These are phyloP conservation scores for Malacosoma neustria DNA, from an alignment of 2,888 invertebrate species.

Conservation along the genomic window DNA sequence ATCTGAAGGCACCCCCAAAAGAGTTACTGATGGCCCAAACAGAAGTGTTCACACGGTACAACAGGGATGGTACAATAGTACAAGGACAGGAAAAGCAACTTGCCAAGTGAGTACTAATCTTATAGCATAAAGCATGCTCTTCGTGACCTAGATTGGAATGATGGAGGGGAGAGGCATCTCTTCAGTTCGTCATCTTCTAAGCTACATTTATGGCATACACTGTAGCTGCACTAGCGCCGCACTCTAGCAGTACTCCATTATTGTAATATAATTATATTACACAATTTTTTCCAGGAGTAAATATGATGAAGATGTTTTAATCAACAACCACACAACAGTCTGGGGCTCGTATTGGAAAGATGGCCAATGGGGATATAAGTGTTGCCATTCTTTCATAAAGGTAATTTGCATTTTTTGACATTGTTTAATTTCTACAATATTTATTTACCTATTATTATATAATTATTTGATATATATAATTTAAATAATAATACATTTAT, in stretches of 20 bases:
- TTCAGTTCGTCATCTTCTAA: too few relatives aligned
- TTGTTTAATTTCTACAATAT: neutral
- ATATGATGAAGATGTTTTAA: constrained; percentile 95
- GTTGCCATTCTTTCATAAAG: constrained; percentile 94
- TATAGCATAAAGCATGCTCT: too few relatives aligned
- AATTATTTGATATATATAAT: too few relatives aligned
- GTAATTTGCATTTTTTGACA: constrained; percentile 25
- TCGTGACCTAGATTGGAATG: too few relatives aligned
- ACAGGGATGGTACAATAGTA: constrained; percentile 90
- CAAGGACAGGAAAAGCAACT: constrained; percentile 92
- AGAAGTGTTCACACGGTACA: constrained; percentile 96
- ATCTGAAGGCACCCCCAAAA: constrained; percentile 89
- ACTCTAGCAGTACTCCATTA: too few relatives aligned
- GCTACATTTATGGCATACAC: too few relatives aligned
- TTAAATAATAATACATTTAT: too few relatives aligned
- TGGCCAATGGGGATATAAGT: constrained; percentile 96
- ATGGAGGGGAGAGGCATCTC: too few relatives aligned
- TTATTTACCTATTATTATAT: neutral
- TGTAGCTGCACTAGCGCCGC: too few relatives aligned
- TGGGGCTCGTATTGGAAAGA: constrained; percentile 98
- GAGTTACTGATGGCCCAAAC: constrained; percentile 95
- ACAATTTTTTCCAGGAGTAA: constrained; percentile 74
- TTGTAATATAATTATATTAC: too few relatives aligned
- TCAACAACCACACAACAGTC: constrained; percentile 94
- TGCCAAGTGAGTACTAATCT: constrained; percentile 81